Evolutionary conservation across 2,113 vertebrate species (phyloP).

Genomic region (Embiotoca jacksoni): DNA sequence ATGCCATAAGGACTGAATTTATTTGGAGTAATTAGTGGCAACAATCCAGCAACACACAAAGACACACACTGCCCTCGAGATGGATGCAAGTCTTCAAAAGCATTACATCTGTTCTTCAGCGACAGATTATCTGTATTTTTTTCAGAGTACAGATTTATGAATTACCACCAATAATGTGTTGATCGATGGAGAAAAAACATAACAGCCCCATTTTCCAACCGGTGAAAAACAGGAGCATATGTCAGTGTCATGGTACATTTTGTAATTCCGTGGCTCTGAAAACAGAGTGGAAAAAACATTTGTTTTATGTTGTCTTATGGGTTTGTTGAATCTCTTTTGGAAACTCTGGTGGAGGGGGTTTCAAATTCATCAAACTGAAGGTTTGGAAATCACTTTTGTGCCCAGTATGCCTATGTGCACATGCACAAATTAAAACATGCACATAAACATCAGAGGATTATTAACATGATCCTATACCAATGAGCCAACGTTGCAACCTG

Average conservation of each 20-base stretch:
- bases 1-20: conserved; percentile 66
- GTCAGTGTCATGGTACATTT: conserved; percentile 54
- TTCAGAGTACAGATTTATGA: conserved; percentile 51
- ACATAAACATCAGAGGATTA: not conserved
- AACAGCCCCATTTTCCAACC: conserved; percentile 41
- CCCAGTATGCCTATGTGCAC: conserved; percentile 13
- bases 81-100: conserved; percentile 49
- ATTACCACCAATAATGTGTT: conserved; percentile 64
- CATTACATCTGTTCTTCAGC: conserved; percentile 57
- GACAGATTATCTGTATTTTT: conserved; percentile 57
- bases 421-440: not conserved
- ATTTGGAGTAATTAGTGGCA: conserved; percentile 61
- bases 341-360: conserved; percentile 26
- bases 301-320: conserved; percentile 42
- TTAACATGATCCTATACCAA: too few relatives aligned
- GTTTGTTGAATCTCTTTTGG: conserved; percentile 11
- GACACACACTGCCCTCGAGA: conserved; percentile 47
- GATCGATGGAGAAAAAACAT: conserved; percentile 31
- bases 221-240: conserved; percentile 54
- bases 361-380: conserved; percentile 22
- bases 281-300: conserved; percentile 48
- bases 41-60: conserved; percentile 43
- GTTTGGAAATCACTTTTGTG: not conserved
- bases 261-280: conserved; percentile 39
- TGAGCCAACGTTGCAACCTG: too few relatives aligned